A percentile compares a stretch with the other conserved stretches of the same genome.
phyloP scores from a whole-genome alignment of 2,888 invertebrate genomes.

The Hypercompe scribonia region DNA sequence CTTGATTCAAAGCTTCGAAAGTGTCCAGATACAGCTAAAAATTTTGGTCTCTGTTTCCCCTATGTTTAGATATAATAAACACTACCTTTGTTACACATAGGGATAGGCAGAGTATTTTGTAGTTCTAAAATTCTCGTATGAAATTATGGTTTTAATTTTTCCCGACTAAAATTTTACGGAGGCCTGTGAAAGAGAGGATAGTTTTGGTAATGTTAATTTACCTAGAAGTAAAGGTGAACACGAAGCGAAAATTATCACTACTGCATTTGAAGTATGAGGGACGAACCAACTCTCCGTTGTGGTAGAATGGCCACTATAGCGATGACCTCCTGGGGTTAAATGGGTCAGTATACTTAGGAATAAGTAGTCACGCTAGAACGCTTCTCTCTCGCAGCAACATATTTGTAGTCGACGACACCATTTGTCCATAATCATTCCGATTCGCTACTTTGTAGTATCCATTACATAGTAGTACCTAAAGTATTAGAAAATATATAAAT shows the following conservation, averaged over 20 bases:
- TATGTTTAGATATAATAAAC: too few species aligned
- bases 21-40: background rate
- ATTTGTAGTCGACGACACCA: background rate
- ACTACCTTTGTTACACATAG: background rate
- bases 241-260: background rate
- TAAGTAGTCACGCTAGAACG: background rate
- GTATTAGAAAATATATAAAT: too few species aligned
- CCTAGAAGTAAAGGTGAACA: background rate
- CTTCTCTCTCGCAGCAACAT: background rate
- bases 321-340: background rate
- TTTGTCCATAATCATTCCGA: background rate
- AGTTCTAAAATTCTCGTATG: background rate
- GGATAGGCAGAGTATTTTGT: background rate
- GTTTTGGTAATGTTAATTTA: background rate
- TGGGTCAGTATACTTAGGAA: background rate
- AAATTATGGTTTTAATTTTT: background rate
- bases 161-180: background rate
- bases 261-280: background rate
- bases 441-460: background rate
- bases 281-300: background rate
- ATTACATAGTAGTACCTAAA: background rate
- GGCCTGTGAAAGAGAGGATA: fast-evolving
- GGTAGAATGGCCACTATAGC: background rate
- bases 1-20: too few species aligned
- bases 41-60: too few species aligned